Percentiles rank a stretch among this genome's conserved stretches.
Conservation (phyloP, 2,888 invertebrate genomes). For the Torymus auratus region DNA sequence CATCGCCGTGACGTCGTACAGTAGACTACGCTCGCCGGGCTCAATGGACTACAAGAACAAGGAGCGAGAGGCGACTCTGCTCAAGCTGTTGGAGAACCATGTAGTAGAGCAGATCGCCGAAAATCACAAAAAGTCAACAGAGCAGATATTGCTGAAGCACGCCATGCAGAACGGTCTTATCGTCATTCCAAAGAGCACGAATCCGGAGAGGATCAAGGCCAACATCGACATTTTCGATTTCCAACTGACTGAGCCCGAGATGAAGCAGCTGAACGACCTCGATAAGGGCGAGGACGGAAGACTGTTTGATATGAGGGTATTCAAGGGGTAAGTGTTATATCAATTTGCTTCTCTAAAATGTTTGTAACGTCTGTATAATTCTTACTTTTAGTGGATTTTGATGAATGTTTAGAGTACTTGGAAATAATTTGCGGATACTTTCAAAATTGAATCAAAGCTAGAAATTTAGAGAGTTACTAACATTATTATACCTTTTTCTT, state of each 20-base stretch:
- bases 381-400: too few species aligned
- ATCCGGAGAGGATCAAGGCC: conserved; percentile 82
- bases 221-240: conserved; percentile 85
- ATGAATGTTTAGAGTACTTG: too few species aligned
- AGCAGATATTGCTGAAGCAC: conserved; percentile 85
- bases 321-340: conserved; percentile 67
- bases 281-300: conserved; percentile 82
- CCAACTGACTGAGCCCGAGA: conserved; percentile 79
- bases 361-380: too few species aligned
- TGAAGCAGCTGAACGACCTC: conserved; percentile 78
- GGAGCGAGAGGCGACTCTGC: conserved; percentile 64
- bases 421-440: too few species aligned
- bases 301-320: conserved; percentile 82
- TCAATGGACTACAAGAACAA: neutral
- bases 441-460: too few species aligned
- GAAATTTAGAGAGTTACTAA: too few species aligned
- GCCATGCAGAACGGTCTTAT: conserved; percentile 82
- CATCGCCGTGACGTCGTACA: conserved; percentile 85
- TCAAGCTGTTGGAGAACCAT: conserved; percentile 81
- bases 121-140: conserved; percentile 81
- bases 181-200: conserved; percentile 88
- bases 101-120: conserved; percentile 80
- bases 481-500: conserved; percentile 50
- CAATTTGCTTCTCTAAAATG: too few species aligned
- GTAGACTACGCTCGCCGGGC: conserved; percentile 84